Evolutionary conservation across 2,797 vertebrate species (phyloP).

Genomic region (Notolepis coatsorum): DNA sequence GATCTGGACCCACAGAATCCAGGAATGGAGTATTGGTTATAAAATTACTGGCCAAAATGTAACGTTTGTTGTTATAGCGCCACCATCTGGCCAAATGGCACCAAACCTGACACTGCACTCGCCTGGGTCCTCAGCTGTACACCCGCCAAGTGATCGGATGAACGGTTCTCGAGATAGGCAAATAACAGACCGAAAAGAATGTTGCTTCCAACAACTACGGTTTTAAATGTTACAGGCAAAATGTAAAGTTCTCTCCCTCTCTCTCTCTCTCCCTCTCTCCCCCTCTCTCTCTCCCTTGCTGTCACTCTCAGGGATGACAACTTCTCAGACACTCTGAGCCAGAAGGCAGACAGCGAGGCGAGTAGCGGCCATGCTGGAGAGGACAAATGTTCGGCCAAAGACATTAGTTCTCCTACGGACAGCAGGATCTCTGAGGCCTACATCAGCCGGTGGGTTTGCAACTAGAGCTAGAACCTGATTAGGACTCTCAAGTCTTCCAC

Average conservation of each 20-base stretch:
- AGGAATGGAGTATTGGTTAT: no score
- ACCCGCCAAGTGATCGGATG: no score
- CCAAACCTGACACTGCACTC: no score
- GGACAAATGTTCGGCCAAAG: slow-evolving; percentile 93
- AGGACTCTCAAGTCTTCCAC: no score
- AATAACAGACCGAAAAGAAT: no score
- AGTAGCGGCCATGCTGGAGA: slow-evolving; percentile 93
- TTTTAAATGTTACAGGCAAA: background rate
- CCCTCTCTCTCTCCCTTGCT: slow-evolving; percentile 6
- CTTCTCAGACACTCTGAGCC: slow-evolving; percentile 97
- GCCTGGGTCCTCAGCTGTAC: no score
- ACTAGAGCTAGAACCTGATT: no score
- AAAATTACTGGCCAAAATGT: no score
- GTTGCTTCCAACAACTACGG: background rate
- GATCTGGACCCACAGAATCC: no score
- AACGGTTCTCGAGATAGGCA: no score
- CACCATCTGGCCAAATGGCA: no score
- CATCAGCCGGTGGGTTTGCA: slow-evolving; percentile 87
- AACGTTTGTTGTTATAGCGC: no score
- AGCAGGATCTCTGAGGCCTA: slow-evolving; percentile 88
- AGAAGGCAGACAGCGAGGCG: slow-evolving; percentile 97
- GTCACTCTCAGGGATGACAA: slow-evolving; percentile 94
- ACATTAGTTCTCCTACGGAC: slow-evolving; percentile 90
- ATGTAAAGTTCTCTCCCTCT: slow-evolving; percentile 26
- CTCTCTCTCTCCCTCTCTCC: slow-evolving; percentile 26